A percentile compares a stretch with the other conserved stretches of the same genome.
Evolutionary conservation across 2,797 vertebrate species (phyloP).

Genomic region (Sebastes diaconus): DNA sequence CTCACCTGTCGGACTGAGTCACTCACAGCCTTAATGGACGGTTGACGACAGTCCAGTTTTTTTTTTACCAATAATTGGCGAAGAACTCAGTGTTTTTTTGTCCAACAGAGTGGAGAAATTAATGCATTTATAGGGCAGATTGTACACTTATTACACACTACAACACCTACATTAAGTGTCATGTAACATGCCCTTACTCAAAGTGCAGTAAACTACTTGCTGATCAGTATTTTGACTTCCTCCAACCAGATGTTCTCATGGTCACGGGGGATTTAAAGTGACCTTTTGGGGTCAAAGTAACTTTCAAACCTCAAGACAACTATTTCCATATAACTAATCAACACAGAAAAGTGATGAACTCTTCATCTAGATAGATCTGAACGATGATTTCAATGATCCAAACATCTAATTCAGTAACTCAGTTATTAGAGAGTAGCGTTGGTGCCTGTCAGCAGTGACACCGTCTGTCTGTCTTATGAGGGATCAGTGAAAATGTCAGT

Average conservation of each 20-base stretch:
- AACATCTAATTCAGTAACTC: not conserved
- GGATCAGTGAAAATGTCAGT: constrained; percentile 40
- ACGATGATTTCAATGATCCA: not conserved
- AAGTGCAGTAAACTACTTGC: not conserved
- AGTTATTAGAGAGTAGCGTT: not conserved
- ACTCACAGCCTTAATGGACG: not conserved
- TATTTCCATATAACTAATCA: not conserved
- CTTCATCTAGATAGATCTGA: not conserved
- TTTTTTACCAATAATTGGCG: not conserved
- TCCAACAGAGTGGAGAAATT: not conserved
- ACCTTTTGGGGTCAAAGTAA: not conserved
- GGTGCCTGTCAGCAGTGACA: not conserved
- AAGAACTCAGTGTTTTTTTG: not conserved
- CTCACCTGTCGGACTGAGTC: not conserved
- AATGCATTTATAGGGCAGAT: not conserved
- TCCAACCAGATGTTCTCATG: not conserved
- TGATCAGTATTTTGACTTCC: constrained; percentile 10
- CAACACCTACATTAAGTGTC: not conserved
- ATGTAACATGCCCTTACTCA: constrained; percentile 14
- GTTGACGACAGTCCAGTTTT: not conserved
- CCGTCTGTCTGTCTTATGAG: constrained; percentile 16
- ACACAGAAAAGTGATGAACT: not conserved
- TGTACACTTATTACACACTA: not conserved
- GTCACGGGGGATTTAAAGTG: not conserved
- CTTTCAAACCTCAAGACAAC: constrained; percentile 1